Base-by-base conservation (phyloP, 2,113 vertebrate genomes). In the Larimichthys crocea region DNA sequence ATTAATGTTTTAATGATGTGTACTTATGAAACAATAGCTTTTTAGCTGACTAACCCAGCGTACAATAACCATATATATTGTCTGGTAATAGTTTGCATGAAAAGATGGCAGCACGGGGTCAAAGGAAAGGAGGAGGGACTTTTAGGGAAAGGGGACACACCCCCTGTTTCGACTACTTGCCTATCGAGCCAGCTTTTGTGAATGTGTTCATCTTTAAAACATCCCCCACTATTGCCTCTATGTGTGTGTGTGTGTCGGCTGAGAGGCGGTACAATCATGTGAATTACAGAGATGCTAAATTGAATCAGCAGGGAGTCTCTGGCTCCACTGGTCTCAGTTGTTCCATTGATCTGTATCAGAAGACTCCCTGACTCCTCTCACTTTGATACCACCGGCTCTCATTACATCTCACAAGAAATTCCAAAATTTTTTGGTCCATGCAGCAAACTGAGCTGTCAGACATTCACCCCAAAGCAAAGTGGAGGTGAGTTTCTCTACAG, bases 271-370 rank as follows among this genome's bases (percentile, higher is more conserved):
- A 40, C 15, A 29, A 61, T 86, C 76, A 82, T 90, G 83, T 92
- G 89, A 90, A 82, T 84, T 83, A 83, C 85, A 86, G 79, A 88
- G 78, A 89, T 70, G 77, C 53, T 88, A 92, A 94, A 94, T 92
- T 86, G 86, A 92, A 93, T 94, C 88, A 92, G 71, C 24, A n/a
- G 82, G 73, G 83, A 86, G 90, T 89, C 88, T 90, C 90, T 91
- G 93, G 92, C 92, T 94, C 90, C 92, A 91, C 85, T 59, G 79
- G 85, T 94, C 91, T 91, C 84, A 62, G 80, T 76, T 79, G 70
- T 83, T 90, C 73, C 84, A 92, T 90, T 91, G 90, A 92, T 94
- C 86, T 78, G 62, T 88, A 92, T 93, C 92, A 89, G 73, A 85
- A 78, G 66, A 83, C 70, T 86, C 31, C 9, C 72, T 83, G 77